Conservation (phyloP, 2,797 vertebrate genomes). For the Heterohyrax brucei region DNA sequence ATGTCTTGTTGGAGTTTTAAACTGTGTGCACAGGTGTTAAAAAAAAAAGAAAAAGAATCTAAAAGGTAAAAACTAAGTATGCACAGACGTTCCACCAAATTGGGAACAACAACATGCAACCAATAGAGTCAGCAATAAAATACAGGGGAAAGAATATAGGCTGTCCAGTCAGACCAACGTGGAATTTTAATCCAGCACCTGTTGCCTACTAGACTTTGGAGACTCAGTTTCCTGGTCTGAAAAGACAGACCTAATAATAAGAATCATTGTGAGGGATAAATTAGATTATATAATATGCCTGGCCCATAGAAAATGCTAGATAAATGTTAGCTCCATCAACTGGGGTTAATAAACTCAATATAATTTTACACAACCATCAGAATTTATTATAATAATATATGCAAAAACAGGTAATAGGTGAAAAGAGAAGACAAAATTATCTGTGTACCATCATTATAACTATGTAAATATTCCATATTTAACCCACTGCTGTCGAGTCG, state of each 20-base stretch:
- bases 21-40: neutral
- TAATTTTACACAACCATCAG: neutral
- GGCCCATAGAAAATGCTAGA: neutral
- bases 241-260: neutral
- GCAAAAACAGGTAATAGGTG: neutral
- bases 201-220: neutral
- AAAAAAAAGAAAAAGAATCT: neutral
- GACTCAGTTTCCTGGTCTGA: neutral
- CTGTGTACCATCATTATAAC: neutral
- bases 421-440: neutral
- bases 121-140: neutral
- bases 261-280: neutral
- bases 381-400: neutral
- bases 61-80: neutral
- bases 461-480: neutral
- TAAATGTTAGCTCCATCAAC: slow-evolving; percentile 10
- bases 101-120: neutral
- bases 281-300: neutral
- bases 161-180: neutral
- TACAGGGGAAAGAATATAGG: neutral
- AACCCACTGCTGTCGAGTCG: no score
- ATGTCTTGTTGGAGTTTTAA: neutral
- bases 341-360: neutral
- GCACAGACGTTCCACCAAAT: neutral
- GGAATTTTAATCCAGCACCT: neutral